Conservation (phyloP, 2,797 vertebrate species). For the Periophthalmus magnuspinnatus region DNA sequence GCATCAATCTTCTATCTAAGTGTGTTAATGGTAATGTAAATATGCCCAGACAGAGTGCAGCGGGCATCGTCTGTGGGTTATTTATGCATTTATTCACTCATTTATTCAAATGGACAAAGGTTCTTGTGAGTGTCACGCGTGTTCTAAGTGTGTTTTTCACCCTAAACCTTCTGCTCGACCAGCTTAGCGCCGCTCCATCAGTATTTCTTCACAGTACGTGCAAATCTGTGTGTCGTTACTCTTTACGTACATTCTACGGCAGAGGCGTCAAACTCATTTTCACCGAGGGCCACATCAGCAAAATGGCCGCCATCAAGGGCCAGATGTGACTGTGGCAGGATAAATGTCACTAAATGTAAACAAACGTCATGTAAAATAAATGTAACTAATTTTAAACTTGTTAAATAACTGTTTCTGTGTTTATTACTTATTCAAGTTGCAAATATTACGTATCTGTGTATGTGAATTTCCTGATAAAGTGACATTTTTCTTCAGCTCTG, state of each 20-base stretch:
- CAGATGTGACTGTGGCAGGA: no score
- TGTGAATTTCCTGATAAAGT: no score
- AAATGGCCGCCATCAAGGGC: no score
- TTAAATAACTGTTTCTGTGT: no score
- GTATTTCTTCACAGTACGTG: neutral
- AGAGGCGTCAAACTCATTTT: no score
- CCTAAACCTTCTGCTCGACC: neutral
- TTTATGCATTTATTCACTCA: neutral
- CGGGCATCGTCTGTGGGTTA: neutral
- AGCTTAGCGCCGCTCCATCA: neutral
- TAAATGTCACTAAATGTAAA: no score
- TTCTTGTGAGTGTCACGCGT: neutral
- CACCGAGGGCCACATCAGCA: no score
- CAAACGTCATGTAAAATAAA: no score
- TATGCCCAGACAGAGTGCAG: neutral
- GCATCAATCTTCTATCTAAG: neutral
- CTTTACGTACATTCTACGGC: neutral
- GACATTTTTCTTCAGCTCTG: no score
- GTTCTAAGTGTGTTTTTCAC: neutral
- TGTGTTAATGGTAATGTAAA: neutral
- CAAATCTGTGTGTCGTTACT: neutral
- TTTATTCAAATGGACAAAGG: neutral
- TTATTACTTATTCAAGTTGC: no score
- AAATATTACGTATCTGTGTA: no score
- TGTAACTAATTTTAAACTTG: no score